Base-by-base conservation (phyloP, 2,113 vertebrate genomes). In the Pao palembangensis region DNA sequence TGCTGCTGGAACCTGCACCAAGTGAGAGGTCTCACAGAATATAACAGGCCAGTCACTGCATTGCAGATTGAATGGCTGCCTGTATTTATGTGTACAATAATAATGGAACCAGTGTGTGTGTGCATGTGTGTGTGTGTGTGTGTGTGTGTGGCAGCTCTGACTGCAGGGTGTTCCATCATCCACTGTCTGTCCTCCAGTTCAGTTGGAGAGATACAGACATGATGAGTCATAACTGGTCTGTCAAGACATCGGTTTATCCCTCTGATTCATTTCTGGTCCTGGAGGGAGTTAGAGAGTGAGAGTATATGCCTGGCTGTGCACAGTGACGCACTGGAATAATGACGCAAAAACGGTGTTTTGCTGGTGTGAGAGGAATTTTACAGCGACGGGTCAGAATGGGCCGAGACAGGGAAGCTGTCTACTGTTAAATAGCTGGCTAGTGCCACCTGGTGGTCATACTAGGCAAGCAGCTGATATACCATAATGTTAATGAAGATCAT, bases 381-480 rank as follows among this genome's bases (percentile, higher is more conserved):
- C 34, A 23, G 17, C 13, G 44, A 23, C 28, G 31, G 65, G 18
- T 51, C 44, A 31, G 28, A 44, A 42, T 60, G 50, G 18, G 15
- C 20, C 15, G 18, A 50, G 34, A 28, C 13, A 18, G 66, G 18
- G 20, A 46, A 17, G 14, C 48, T 0, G 10, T 10, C 18, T 69
- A 14, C 17, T 58, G 18, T 53, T 50, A 2, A 41, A 55, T 20
- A 54, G 74, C 65, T 46, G 60, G 58, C 74, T 87, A 76, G 86
- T 90, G 89, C 74, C 89, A 82, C 74, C 91, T 86, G 53, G 75
- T 91, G 91, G 71, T 34, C 0, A 25, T 8, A n/a, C 17, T 0
- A 25, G 50, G 63, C 46, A 73, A 2, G 20, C 10, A 20, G 0
- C 17, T 6, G 2, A 19, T 2, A 3, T 25, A 21, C 25, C 25